phyloP scores from a whole-genome alignment of 2,113 vertebrate genomes.

The Tachysurus vachellii region DNA sequence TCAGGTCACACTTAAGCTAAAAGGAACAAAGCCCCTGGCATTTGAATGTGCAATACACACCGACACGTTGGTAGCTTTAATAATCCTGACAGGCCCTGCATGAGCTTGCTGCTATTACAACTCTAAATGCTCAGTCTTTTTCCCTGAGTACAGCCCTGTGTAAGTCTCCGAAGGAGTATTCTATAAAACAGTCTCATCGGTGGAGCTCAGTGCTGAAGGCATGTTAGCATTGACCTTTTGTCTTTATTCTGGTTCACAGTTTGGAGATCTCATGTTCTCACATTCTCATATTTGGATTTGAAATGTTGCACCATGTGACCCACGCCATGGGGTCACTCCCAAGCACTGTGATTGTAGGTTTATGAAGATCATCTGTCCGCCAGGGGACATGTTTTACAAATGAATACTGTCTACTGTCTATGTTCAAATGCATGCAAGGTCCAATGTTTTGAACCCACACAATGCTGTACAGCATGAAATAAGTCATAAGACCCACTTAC shows the following conservation, averaged over 20 bases:
- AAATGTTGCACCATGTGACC: conserved; percentile 18
- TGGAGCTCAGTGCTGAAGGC: neutral
- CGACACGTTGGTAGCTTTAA: neutral
- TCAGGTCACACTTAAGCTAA: conserved; percentile 10
- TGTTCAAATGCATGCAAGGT: neutral
- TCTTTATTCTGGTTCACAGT: conserved; percentile 11
- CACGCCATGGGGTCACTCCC: neutral
- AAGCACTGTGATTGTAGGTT: neutral
- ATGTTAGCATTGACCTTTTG: neutral
- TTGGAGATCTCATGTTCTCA: neutral
- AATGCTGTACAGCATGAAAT: neutral
- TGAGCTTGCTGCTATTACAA: conserved; percentile 14
- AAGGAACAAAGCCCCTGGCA: conserved; percentile 27
- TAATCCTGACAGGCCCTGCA: conserved; percentile 7
- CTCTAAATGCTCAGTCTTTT: conserved; percentile 1
- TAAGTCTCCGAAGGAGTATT: neutral
- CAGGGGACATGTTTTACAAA: neutral
- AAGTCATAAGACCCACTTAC: neutral
- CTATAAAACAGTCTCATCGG: neutral
- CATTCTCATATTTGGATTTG: conserved; percentile 39
- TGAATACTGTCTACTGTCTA: neutral
- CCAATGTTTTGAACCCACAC: neutral
- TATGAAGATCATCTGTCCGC: neutral
- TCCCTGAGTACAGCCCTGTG: conserved; percentile 23
- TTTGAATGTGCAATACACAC: conserved; percentile 25